Conservation (phyloP, 1,140 invertebrate genomes). For the Theocolax elegans region DNA sequence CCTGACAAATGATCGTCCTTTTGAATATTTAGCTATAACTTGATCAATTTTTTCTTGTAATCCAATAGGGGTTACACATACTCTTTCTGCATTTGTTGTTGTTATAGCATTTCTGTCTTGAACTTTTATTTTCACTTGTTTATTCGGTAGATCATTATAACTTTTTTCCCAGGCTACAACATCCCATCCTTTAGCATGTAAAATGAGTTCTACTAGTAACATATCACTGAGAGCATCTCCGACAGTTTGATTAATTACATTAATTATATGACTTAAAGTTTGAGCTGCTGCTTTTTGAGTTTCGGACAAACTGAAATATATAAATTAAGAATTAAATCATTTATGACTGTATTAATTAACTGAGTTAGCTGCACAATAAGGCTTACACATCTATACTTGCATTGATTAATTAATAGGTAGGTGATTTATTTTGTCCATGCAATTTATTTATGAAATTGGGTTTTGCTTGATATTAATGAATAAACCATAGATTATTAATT, state of each 20-base stretch:
- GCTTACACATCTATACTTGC: too few relatives aligned
- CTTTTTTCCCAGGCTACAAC: conserved; percentile 81
- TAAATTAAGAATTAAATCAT: conserved; percentile 18
- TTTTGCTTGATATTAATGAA: too few relatives aligned
- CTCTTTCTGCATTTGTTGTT: conserved; percentile 88
- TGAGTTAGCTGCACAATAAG: too few relatives aligned
- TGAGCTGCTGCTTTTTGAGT: conserved; percentile 68
- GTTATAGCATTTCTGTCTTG: conserved; percentile 85
- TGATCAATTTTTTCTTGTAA: conserved; percentile 86
- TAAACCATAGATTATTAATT: too few relatives aligned
- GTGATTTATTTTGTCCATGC: too few relatives aligned
- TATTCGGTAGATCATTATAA: conserved; percentile 90
- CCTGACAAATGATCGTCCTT: conserved; percentile 89
- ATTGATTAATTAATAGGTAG: too few relatives aligned
- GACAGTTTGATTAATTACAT: conserved; percentile 94
- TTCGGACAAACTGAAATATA: conserved; percentile 52
- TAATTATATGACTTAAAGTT: conserved; percentile 76
- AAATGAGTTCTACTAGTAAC: conserved; percentile 91
- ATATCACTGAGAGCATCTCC: conserved; percentile 98
- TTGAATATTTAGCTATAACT: conserved; percentile 75
- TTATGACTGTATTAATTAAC: too few relatives aligned
- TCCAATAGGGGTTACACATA: conserved; percentile 80
- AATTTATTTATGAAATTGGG: too few relatives aligned
- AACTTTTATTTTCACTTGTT: conserved; percentile 89
- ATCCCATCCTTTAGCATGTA: conserved; percentile 83